Percentiles rank a stretch among this genome's conserved stretches.
Evolutionary conservation across 2,888 invertebrate genomes (phyloP).

Genomic region (Allophyes oxyacanthae): DNA sequence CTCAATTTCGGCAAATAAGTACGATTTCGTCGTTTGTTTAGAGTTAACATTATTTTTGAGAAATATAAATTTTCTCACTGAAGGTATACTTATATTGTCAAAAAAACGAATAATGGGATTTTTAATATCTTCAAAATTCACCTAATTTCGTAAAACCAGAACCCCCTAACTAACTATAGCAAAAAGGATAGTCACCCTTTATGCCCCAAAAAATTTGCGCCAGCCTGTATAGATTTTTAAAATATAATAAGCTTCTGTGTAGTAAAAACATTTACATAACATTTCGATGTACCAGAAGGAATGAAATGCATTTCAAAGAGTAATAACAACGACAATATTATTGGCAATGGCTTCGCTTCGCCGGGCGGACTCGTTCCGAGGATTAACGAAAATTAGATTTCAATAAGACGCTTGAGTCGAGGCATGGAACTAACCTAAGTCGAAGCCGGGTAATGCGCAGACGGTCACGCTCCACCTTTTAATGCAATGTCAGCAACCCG

Average conservation of each 20-base stretch:
- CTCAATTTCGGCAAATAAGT: no score
- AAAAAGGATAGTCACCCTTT: no score
- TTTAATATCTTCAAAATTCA: no score
- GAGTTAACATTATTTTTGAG: no score
- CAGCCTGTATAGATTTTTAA: no score
- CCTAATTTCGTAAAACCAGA: no score
- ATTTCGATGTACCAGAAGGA: conserved; percentile 56
- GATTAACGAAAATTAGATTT: conserved; percentile 89
- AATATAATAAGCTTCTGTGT: neutral
- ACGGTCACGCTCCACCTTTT: conserved; percentile 82
- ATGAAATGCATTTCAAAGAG: conserved; percentile 66
- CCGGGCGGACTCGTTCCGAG: conserved; percentile 73
- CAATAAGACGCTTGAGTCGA: conserved; percentile 86
- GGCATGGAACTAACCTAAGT: conserved; percentile 80
- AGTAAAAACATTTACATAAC: conserved; percentile 53
- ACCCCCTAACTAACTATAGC: no score
- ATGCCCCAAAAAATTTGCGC: no score
- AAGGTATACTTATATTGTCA: no score
- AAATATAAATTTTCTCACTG: no score
- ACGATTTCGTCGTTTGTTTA: no score
- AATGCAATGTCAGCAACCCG: conserved; percentile 79
- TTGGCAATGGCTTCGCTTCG: conserved; percentile 71
- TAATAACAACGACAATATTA: conserved; percentile 77
- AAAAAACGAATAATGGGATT: no score
- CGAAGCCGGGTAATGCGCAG: conserved; percentile 79